phyloP scores from a whole-genome alignment of 2,797 vertebrate genomes.

The Astyanax mexicanus region DNA sequence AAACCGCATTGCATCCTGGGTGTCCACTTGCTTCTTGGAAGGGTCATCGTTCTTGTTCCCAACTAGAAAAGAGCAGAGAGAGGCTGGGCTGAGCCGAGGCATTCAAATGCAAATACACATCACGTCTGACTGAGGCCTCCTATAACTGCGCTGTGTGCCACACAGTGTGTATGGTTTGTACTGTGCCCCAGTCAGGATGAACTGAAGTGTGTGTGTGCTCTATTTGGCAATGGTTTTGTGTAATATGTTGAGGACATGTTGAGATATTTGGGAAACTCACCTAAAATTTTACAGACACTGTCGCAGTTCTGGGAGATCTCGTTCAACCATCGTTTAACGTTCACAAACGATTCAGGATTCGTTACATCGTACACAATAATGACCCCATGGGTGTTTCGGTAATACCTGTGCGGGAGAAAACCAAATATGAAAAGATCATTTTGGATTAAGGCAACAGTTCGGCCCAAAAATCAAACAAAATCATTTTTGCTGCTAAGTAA shows the following conservation, averaged over 20 bases:
- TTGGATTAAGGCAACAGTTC: not conserved
- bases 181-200: not conserved
- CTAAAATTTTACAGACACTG: constrained; percentile 85
- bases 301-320: constrained; percentile 89
- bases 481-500: too few relatives aligned
- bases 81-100: not conserved
- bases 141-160: not conserved
- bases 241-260: not conserved
- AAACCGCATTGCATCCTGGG: constrained; percentile 79
- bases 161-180: not conserved
- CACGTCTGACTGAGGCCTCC: not conserved
- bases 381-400: constrained; percentile 88
- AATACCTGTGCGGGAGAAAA: constrained; percentile 74
- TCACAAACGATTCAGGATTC: constrained; percentile 86
- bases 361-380: constrained; percentile 89
- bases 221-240: not conserved
- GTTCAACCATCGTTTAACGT: constrained; percentile 86
- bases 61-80: constrained; percentile 66
- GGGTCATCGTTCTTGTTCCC: constrained; percentile 88
- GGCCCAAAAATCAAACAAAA: not conserved
- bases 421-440: not conserved
- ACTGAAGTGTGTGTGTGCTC: not conserved
- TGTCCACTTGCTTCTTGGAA: constrained; percentile 78
- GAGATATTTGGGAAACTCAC: constrained; percentile 64
- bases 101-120: not conserved